Percentiles rank a stretch among this genome's conserved stretches.
These are phyloP conservation scores for Mimachlamys varia DNA, from an alignment of 2,888 invertebrate species.

Conservation along the genomic window DNA sequence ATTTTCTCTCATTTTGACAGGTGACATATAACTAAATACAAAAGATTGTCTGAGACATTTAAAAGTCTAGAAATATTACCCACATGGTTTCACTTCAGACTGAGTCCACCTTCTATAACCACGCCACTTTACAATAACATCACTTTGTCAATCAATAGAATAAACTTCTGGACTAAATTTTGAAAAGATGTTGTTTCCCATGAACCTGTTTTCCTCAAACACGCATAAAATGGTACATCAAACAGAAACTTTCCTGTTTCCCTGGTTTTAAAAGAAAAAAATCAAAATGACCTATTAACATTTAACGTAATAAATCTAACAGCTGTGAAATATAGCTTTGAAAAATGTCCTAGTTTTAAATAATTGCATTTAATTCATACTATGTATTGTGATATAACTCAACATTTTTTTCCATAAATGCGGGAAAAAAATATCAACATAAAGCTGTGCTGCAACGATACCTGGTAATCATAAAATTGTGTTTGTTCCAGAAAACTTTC, in stretches of 20 bases:
- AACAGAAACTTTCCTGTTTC: not conserved
- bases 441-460: not conserved
- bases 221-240: not conserved
- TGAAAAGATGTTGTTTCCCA: too few relatives aligned
- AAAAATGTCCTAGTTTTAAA: not conserved
- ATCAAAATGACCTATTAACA: not conserved
- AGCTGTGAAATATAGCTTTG: not conserved
- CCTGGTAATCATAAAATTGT: not conserved
- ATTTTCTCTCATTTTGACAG: too few relatives aligned
- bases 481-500: not conserved
- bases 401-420: not conserved
- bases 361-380: not conserved
- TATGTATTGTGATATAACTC: not conserved
- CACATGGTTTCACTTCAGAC: too few relatives aligned
- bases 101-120: too few relatives aligned
- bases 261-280: not conserved
- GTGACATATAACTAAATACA: too few relatives aligned
- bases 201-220: too few relatives aligned
- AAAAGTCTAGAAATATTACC: too few relatives aligned
- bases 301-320: not conserved
- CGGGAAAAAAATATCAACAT: not conserved
- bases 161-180: too few relatives aligned
- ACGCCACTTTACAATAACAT: too few relatives aligned
- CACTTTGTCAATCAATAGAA: too few relatives aligned
- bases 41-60: too few relatives aligned